These are phyloP conservation scores for Atractosteus spatula DNA, from an alignment of 2,113 vertebrate genomes.

Conservation along the genomic window DNA sequence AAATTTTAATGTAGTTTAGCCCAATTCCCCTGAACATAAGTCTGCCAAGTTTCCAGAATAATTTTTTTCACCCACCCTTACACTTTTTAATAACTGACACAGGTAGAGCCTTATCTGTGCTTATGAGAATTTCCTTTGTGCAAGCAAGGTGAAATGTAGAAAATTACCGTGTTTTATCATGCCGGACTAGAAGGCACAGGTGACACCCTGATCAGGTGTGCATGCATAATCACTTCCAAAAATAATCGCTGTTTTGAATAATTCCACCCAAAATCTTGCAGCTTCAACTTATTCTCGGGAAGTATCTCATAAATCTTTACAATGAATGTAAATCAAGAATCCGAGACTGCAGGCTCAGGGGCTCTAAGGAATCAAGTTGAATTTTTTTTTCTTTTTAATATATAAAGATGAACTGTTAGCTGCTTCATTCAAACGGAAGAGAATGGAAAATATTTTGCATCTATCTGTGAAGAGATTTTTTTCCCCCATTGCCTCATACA, in stretches of 20 bases:
- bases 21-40: constrained; percentile 30
- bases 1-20: constrained; percentile 39
- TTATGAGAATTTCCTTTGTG: constrained; percentile 74
- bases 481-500: constrained; percentile 15
- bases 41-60: constrained; percentile 42
- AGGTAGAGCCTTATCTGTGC: constrained; percentile 64
- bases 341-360: constrained; percentile 79
- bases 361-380: constrained; percentile 75
- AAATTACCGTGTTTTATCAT: constrained; percentile 95
- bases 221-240: constrained; percentile 94
- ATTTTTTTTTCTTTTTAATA: constrained; percentile 64
- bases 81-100: constrained; percentile 57
- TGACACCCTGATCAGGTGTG: constrained; percentile 96
- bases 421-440: constrained; percentile 17
- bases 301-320: constrained; percentile 97
- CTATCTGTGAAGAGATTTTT: constrained; percentile 32
- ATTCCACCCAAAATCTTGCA: constrained; percentile 88
- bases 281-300: constrained; percentile 85
- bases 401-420: constrained; percentile 37
- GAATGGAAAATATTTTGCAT: constrained; percentile 36
- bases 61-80: constrained; percentile 35
- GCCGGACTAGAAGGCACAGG: constrained; percentile 75
- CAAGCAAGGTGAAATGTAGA: constrained; percentile 85
- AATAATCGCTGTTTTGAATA: constrained; percentile 97
- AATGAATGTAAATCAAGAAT: constrained; percentile 88